Evolutionary conservation across 2,113 vertebrate species (phyloP), one percentile per base, ranked within the genome.

Genomic region (Nerophis ophidion): DNA sequence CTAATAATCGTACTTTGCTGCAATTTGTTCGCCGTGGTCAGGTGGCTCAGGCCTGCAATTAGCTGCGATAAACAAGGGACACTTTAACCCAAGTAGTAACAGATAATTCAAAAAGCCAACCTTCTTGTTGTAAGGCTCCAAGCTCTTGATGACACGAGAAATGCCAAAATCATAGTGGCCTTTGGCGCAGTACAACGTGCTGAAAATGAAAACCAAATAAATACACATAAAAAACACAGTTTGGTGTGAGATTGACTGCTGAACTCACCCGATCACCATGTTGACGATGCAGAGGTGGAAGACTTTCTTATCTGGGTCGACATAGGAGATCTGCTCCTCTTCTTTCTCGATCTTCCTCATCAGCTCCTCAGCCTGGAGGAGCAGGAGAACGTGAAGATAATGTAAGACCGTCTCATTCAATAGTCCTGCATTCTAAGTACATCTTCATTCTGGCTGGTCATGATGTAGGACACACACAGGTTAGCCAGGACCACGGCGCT

Each of bases 241-340:
- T 10, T 11, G 26, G 26, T 8, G 11, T 8, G 17, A 11, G 33
- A 7, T 49, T 10, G 35, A 17, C 15, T 6, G 17, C 48, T 47
- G 10, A 33, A 70, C 86, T 74, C 78, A 92, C 92, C 96, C 96
- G n/a, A 98, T 98, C 42, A 99, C 96, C 59, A 98, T 82, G 86
- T 99, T 99, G 68, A 99, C 94, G 52, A 99, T 98, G 84, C 96
- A 98, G 26, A 96, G 91, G 65, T 98, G 96, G 77, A 98, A 99
- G 38, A 88, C 89, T 61, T 98, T 99, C 86, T 92, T 95, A 33
- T 95, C 92, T 0, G 96, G 95, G 46, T 94, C 86, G 1, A 92
- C 89, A 11, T 93, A 96, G 8, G 95, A 95, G 40, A 95, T 85
- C 70, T 95, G 93, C 65, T 99, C 94, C 71, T 99, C 96, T 61